phyloP scores from a whole-genome alignment of 2,888 invertebrate species.

The Agrilus mali region DNA sequence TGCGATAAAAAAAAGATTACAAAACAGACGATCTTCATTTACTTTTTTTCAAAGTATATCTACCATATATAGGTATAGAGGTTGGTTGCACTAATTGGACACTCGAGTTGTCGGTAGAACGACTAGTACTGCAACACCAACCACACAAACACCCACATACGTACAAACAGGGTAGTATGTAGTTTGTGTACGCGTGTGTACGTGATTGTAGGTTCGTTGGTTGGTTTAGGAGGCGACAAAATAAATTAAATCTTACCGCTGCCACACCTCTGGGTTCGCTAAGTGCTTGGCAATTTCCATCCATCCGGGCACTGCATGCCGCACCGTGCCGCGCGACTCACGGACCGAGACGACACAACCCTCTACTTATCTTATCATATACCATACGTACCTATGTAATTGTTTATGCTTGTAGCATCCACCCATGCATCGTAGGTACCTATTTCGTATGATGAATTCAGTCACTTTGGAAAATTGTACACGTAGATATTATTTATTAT shows the following conservation, averaged over 20 bases:
- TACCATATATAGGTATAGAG: slow-evolving; percentile 13
- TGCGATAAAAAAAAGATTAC: slow-evolving; percentile 12
- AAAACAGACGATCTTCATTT: slow-evolving; percentile 10
- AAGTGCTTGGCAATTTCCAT: slow-evolving; percentile 20
- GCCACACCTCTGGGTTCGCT: slow-evolving; percentile 20
- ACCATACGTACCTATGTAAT: not conserved
- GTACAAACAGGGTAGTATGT: too few relatives aligned
- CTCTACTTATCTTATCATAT: slow-evolving; percentile 7
- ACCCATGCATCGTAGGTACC: too few relatives aligned
- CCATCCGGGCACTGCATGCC: slow-evolving; percentile 17
- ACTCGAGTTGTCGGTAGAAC: slow-evolving; percentile 14
- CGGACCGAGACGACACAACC: slow-evolving; percentile 7
- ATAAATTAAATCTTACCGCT: slow-evolving; percentile 25
- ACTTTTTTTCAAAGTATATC: slow-evolving; percentile 13
- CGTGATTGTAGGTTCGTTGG: slow-evolving; percentile 3
- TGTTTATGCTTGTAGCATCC: too few relatives aligned
- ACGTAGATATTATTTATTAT: slow-evolving; percentile 8
- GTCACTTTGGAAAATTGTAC: slow-evolving; percentile 12
- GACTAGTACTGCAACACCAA: slow-evolving; percentile 7
- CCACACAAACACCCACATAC: slow-evolving; percentile 7
- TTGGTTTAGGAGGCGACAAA: slow-evolving; percentile 20
- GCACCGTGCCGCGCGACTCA: not conserved
- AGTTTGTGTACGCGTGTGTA: too few relatives aligned
- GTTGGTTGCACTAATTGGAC: slow-evolving; percentile 22
- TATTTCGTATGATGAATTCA: too few relatives aligned